These are phyloP conservation scores for Netelia inedita DNA, from an alignment of 2,888 invertebrate species.

Conservation along the genomic window DNA sequence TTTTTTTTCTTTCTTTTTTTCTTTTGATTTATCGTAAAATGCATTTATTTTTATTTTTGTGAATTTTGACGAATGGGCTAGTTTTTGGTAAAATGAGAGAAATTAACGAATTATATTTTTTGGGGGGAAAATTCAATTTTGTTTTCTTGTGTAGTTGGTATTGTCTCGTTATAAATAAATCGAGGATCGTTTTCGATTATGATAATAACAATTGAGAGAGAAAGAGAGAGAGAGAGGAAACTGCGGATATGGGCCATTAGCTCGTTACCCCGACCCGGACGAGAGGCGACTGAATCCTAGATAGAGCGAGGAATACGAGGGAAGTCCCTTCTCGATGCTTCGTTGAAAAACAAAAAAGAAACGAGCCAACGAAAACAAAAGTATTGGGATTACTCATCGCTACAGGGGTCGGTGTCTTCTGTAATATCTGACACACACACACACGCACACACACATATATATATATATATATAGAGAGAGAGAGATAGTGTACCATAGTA, in stretches of 20 bases:
- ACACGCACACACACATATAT: slow-evolving; percentile 29
- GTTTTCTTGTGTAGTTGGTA: too few relatives aligned
- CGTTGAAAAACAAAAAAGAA: slow-evolving; percentile 34
- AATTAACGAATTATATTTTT: too few relatives aligned
- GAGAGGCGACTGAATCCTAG: slow-evolving; percentile 28
- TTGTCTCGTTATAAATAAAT: slow-evolving; percentile 30
- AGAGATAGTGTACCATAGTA: background rate
- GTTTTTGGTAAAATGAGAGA: background rate
- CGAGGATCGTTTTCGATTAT: slow-evolving; percentile 54
- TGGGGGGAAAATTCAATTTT: too few relatives aligned
- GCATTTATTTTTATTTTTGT: too few relatives aligned
- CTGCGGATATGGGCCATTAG: slow-evolving; percentile 63
- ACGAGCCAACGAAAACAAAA: slow-evolving; percentile 47
- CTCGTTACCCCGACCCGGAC: slow-evolving; percentile 13
- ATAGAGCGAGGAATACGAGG: slow-evolving; percentile 37
- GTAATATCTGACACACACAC: slow-evolving; percentile 26
- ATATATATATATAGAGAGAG: slow-evolving; percentile 33
- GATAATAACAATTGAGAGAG: slow-evolving; percentile 34
- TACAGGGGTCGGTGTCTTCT: slow-evolving; percentile 63
- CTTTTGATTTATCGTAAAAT: background rate
- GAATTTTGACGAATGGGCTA: too few relatives aligned
- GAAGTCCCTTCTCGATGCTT: slow-evolving; percentile 43
- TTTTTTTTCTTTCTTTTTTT: background rate
- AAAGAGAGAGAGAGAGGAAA: slow-evolving; percentile 46
- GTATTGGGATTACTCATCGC: slow-evolving; percentile 61